A percentile compares a stretch with the other conserved stretches of the same genome.
These are phyloP conservation scores for Sinocyclocheilus anophthalmus DNA, from an alignment of 2,113 vertebrate genomes.

Conservation along the genomic window DNA sequence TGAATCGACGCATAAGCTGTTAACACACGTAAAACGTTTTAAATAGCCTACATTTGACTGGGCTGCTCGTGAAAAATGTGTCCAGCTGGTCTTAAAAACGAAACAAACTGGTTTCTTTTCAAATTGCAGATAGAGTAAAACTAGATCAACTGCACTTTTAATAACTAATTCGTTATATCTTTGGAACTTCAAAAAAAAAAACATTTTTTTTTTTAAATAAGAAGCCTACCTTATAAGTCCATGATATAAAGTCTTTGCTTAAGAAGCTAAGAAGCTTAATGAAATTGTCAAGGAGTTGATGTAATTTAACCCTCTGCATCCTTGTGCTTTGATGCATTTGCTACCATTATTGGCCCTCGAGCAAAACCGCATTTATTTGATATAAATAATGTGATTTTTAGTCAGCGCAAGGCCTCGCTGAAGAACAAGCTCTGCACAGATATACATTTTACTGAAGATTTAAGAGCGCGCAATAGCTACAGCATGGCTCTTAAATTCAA, in stretches of 20 bases:
- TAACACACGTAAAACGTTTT: background rate
- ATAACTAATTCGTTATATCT: background rate
- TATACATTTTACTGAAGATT: background rate
- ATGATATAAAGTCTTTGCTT: background rate
- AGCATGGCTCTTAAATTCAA: background rate
- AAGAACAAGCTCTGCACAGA: background rate
- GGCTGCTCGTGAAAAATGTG: background rate
- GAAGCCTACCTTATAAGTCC: background rate
- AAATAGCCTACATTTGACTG: background rate
- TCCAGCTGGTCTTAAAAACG: background rate
- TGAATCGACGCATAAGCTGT: background rate
- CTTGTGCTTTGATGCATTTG: background rate
- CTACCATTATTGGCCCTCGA: background rate
- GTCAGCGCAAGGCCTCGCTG: background rate
- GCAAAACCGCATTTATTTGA: background rate
- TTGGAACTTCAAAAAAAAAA: background rate
- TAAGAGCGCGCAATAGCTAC: background rate
- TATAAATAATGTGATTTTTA: conserved; percentile 3
- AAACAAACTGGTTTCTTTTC: background rate
- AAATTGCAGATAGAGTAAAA: background rate
- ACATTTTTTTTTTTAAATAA: background rate
- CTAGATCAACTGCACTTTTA: background rate
- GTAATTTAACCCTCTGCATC: background rate
- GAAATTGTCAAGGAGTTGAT: conserved; percentile 18
- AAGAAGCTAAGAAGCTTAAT: conserved; percentile 16